Evolutionary conservation across 2,888 invertebrate species (phyloP).

Genomic region (Protonemura montana): DNA sequence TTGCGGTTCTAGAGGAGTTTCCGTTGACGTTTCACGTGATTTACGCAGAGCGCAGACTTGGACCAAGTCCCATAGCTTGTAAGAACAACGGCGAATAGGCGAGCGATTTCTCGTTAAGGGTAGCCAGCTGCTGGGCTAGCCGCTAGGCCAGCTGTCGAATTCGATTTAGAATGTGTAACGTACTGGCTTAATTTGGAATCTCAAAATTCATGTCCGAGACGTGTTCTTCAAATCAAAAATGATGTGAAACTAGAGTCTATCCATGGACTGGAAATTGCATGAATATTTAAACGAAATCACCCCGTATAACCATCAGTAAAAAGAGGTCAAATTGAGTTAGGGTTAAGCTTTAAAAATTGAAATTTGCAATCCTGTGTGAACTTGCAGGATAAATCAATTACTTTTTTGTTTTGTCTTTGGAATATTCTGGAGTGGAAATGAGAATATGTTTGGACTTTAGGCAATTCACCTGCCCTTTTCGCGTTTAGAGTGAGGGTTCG

Average conservation of each 20-base stretch:
- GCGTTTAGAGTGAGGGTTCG: background rate
- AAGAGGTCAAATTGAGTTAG: constrained; percentile 23
- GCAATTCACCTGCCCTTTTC: constrained; percentile 18
- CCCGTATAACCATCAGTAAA: background rate
- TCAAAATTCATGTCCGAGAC: constrained; percentile 36
- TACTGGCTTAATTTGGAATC: constrained; percentile 26
- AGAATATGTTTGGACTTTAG: background rate
- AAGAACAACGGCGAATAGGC: background rate
- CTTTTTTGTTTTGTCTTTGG: background rate
- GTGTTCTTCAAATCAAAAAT: constrained; percentile 33
- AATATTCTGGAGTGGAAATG: constrained; percentile 28
- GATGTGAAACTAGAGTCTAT: constrained; percentile 8
- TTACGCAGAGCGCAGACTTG: background rate
- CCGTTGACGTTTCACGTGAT: background rate
- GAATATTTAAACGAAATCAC: constrained; percentile 32
- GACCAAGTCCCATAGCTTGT: background rate
- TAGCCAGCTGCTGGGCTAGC: constrained; percentile 18
- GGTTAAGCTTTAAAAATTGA: constrained; percentile 28
- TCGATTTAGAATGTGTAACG: constrained; percentile 27
- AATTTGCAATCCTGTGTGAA: constrained; percentile 19
- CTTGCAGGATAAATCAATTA: background rate
- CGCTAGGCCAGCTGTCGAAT: constrained; percentile 20
- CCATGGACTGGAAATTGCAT: constrained; percentile 23
- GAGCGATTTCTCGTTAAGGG: background rate
- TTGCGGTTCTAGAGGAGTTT: background rate